Percentiles rank a stretch among this genome's conserved stretches.
phyloP scores from a whole-genome alignment of 2,113 vertebrate genomes.

The Salvelinus sp. region DNA sequence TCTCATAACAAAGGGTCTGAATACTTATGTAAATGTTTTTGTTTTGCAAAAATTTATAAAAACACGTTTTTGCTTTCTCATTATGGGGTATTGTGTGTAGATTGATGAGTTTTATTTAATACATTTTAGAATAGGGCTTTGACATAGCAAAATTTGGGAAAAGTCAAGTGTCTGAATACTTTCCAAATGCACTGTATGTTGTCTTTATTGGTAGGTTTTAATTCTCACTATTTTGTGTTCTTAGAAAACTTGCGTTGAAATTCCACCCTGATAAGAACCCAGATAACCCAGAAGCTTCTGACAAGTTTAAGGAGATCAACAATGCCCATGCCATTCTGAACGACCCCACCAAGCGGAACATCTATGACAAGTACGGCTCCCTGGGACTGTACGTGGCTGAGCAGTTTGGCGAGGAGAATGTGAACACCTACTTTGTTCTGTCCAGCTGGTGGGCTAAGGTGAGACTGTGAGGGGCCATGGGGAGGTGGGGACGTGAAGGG shows the following conservation, averaged over 20 bases:
- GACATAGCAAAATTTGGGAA: too few relatives aligned
- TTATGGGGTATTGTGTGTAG: too few relatives aligned
- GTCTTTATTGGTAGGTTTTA: background rate
- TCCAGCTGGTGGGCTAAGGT: constrained; percentile 99
- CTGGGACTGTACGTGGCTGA: constrained; percentile 97
- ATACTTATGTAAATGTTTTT: too few relatives aligned
- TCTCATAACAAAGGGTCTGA: too few relatives aligned
- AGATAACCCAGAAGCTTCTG: constrained; percentile 93
- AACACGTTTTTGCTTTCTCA: too few relatives aligned
- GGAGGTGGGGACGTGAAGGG: too few relatives aligned
- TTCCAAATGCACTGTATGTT: background rate
- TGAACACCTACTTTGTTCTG: constrained; percentile 98
- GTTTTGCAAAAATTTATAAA: too few relatives aligned
- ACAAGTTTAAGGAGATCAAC: constrained; percentile 99
- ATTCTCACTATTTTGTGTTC: background rate
- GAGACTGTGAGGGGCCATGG: constrained; percentile 29
- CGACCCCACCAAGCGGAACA: constrained; percentile 94
- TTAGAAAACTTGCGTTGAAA: constrained; percentile 95
- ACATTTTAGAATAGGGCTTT: too few relatives aligned
- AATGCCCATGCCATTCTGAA: constrained; percentile 94
- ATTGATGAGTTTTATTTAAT: too few relatives aligned
- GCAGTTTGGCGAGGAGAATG: constrained; percentile 98
- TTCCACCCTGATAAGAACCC: constrained; percentile 99
- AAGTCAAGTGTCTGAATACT: too few relatives aligned
- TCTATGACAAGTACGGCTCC: constrained; percentile 98